phyloP scores from a whole-genome alignment of 2,113 vertebrate species.

The Hiodon alosoides region DNA sequence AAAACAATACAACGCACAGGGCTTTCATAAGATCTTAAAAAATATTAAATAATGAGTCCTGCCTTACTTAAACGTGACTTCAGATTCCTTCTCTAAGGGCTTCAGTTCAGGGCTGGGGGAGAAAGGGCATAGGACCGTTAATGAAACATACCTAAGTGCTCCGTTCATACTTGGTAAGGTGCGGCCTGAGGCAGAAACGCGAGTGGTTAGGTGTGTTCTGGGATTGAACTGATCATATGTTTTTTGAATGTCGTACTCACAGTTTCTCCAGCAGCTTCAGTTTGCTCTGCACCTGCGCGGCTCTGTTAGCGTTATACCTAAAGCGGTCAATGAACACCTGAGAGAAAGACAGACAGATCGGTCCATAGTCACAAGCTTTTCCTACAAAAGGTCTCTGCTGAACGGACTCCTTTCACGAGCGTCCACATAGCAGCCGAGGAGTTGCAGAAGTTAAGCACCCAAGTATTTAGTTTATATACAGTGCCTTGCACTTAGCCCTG shows the following conservation, averaged over 20 bases:
- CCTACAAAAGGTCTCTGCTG: no score
- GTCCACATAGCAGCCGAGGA: no score
- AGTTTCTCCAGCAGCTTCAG: slow-evolving; percentile 92
- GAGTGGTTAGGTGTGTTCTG: no score
- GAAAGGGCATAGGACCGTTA: slow-evolving; percentile 7
- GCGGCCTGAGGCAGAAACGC: background rate
- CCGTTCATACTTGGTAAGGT: background rate
- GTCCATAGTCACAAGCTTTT: no score
- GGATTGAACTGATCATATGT: no score
- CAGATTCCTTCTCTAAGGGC: slow-evolving; percentile 83
- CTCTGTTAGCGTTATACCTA: slow-evolving; percentile 93
- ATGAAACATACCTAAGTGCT: no score
- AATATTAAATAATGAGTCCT: background rate
- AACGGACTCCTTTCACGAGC: no score
- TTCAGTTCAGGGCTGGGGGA: slow-evolving; percentile 80
- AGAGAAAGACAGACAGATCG: background rate
- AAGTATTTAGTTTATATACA: no score
- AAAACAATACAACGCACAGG: no score
- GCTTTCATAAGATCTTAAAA: background rate
- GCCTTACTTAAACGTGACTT: slow-evolving; percentile 81
- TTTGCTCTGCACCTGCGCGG: slow-evolving; percentile 96
- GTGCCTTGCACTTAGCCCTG: no score
- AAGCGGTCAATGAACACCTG: slow-evolving; percentile 98
- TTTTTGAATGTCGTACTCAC: slow-evolving; percentile 64
- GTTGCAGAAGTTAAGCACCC: no score